Base-by-base conservation (phyloP, 2,113 vertebrate species). In the Rhadina sibilatrix region DNA sequence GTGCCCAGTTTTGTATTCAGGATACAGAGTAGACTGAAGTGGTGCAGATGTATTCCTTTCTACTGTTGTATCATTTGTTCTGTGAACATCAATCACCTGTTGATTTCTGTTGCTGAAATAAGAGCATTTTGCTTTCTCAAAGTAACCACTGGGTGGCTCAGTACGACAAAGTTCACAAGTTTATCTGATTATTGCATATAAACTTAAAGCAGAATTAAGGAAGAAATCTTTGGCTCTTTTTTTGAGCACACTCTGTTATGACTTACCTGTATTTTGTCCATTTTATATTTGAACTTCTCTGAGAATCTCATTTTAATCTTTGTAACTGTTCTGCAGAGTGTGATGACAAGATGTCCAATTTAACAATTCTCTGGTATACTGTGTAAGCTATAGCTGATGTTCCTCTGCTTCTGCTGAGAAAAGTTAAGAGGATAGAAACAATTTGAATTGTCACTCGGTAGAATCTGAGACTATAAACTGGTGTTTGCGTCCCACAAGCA, bases 81-180 rank as follows among this genome's bases (percentile, higher is more conserved):
- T 1, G 11, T 28, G 40, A 76, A 46, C 4, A 22, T 63, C 28
- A 11, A 16, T 63, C 31, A 16, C n/a, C 17, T 68, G 31, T 44
- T 53, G 22, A 46, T 81, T 47, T 24, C n/a, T 1, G 1, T 33
- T 84, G 40, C 50, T 83, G 42, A 64, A 83, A 33, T 4, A 52
- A 31, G 22, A 70, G 27, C 5, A 19, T 54, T 72, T 76, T 69
- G 23, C 40, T 85, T 88, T 83, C 15, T 12, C 9, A 12, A 42
- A 80, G 56, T 75, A 71, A 68, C 93, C 96, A 68, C 68, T 88
- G 87, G 96, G 65, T 92, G 96, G 92, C 96, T 81, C 76, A n/a
- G 44, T 60, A 46, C 17, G 24, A 74, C 75, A 64, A 19, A 37
- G 47, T 17, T 77, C 63, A 10, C 59, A 21, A 33, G 40, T 30